Percentiles rank a stretch among this genome's conserved stretches.
Evolutionary conservation across 2,888 invertebrate species (phyloP).

Genomic region (Pemphredon lugubris): DNA sequence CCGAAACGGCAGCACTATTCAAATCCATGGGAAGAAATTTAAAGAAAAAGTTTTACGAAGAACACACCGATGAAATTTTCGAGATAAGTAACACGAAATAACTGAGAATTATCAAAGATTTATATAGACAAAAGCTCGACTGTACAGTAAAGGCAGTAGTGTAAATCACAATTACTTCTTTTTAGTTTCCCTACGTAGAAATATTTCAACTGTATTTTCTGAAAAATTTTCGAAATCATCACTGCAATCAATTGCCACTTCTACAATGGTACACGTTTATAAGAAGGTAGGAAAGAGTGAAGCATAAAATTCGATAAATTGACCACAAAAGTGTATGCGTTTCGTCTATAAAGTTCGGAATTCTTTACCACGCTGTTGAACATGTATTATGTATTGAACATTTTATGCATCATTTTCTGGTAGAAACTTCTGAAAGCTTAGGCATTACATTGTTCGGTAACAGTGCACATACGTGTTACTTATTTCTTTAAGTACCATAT

Average conservation of each 20-base stretch:
- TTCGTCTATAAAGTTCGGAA: neutral
- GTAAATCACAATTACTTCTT: constrained; percentile 48
- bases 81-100: neutral
- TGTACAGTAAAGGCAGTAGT: constrained; percentile 52
- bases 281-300: constrained; percentile 21
- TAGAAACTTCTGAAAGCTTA: constrained; percentile 32
- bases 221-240: constrained; percentile 40
- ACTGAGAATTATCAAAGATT: constrained; percentile 30
- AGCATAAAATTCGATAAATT: constrained; percentile 19
- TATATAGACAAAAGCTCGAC: constrained; percentile 34
- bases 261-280: constrained; percentile 16
- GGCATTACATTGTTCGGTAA: constrained; percentile 23
- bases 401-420: constrained; percentile 1
- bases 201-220: neutral
- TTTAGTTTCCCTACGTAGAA: constrained; percentile 31
- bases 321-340: constrained; percentile 24
- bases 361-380: neutral
- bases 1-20: no score
- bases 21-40: neutral
- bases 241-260: constrained; percentile 29
- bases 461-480: constrained; percentile 23
- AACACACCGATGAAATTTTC: no score
- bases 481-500: constrained; percentile 49
- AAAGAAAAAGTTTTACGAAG: neutral
- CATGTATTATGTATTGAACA: neutral